Evolutionary conservation across 2,888 invertebrate genomes (phyloP).

Genomic region (Phragmatobia fuliginosa): DNA sequence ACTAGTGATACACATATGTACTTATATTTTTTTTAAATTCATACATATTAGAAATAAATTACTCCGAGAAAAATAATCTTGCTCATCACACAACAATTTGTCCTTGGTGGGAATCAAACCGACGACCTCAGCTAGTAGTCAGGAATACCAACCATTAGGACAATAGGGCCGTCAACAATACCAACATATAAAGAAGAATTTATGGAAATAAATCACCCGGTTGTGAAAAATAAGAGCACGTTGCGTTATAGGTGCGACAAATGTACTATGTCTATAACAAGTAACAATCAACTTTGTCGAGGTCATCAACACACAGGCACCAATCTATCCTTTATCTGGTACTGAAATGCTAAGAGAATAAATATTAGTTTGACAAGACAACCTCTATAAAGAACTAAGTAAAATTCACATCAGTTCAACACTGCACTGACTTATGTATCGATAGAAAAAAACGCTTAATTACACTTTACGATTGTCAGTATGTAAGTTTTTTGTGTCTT

Average conservation of each 20-base stretch:
- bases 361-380: no score
- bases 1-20: no score
- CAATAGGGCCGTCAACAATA: not conserved
- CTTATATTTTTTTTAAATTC: no score
- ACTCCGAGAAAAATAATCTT: no score
- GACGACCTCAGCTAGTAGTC: no score
- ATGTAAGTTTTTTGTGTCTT: slow-evolving; percentile 7
- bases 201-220: not conserved
- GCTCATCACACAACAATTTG: no score
- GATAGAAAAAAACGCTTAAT: not conserved
- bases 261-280: not conserved
- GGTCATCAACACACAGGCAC: no score
- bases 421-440: slow-evolving; percentile 4
- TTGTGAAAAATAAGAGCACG: not conserved
- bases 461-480: not conserved
- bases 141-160: no score
- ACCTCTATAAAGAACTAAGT: not conserved
- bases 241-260: not conserved
- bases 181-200: not conserved
- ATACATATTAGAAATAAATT: no score
- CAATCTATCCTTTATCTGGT: not conserved
- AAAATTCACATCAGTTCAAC: not conserved
- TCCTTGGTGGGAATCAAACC: no score
- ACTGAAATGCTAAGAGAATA: not conserved
- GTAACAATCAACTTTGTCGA: no score